A percentile compares a stretch with the other conserved stretches of the same genome.
Evolutionary conservation across 1,140 invertebrate species (phyloP).

Genomic region (Metopolophium dirhodum): DNA sequence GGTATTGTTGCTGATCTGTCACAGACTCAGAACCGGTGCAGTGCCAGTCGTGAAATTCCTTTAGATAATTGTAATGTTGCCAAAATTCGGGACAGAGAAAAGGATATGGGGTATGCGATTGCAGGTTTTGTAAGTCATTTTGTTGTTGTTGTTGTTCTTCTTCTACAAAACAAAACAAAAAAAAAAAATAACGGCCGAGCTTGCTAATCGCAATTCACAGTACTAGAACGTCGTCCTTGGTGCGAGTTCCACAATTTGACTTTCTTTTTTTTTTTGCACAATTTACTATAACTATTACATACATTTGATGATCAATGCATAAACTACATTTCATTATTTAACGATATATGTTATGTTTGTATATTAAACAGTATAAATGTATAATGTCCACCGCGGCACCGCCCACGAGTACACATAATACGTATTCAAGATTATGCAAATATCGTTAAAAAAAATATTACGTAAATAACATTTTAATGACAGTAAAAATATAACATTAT

Average conservation of each 20-base stretch:
- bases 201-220: neutral
- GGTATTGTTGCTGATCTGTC: neutral
- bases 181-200: conserved; percentile 30
- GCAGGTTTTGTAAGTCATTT: conserved; percentile 19
- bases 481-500: neutral
- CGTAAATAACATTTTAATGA: neutral
- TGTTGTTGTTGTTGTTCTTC: neutral
- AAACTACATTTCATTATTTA: neutral
- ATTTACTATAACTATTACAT: neutral
- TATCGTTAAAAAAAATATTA: conserved; percentile 28
- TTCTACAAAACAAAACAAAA: conserved; percentile 49
- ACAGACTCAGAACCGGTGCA: neutral
- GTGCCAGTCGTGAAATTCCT: conserved; percentile 35
- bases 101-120: conserved; percentile 26
- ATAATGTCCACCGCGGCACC: neutral
- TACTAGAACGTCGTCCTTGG: conserved; percentile 1
- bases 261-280: conserved; percentile 31
- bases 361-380: neutral
- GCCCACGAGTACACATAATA: neutral
- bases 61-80: conserved; percentile 41
- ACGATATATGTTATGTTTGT: neutral
- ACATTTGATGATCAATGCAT: neutral
- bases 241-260: neutral
- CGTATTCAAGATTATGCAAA: neutral
- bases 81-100: conserved; percentile 35